Conservation (phyloP, 2,113 vertebrate genomes). For the Silurus glanis region DNA sequence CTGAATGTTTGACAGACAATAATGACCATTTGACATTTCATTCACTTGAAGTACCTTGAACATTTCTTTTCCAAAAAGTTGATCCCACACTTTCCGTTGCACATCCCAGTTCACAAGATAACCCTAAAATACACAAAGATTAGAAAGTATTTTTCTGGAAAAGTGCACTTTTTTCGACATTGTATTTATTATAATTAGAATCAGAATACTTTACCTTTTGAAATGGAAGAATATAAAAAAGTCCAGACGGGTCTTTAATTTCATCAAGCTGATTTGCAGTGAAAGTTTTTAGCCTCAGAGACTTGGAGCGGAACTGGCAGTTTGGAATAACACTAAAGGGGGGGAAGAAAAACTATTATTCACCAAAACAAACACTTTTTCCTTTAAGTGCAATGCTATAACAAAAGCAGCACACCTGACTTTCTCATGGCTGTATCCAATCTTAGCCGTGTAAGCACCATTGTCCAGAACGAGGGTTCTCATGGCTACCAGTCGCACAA, state of each 20-base stretch:
- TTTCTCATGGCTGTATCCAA: constrained; percentile 86
- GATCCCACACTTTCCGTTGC: constrained; percentile 98
- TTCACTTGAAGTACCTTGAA: constrained; percentile 79
- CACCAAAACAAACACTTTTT: not conserved
- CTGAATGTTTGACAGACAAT: not conserved
- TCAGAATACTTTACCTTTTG: constrained; percentile 81
- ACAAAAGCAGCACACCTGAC: constrained; percentile 77
- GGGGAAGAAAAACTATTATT: not conserved
- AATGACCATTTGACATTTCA: not conserved
- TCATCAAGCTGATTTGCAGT: constrained; percentile 97
- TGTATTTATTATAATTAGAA: not conserved
- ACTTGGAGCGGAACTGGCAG: constrained; percentile 96
- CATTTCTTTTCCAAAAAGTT: constrained; percentile 98
- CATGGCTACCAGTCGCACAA: constrained; percentile 67
- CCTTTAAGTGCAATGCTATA: not conserved
- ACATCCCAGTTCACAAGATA: constrained; percentile 99
- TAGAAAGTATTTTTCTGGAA: not conserved
- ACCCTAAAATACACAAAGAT: constrained; percentile 68
- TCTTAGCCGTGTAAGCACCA: constrained; percentile 91
- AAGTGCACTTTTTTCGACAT: too few species aligned
- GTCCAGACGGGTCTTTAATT: constrained; percentile 96
- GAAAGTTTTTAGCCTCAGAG: constrained; percentile 94
- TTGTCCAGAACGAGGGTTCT: constrained; percentile 91
- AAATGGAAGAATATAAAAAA: constrained; percentile 96
- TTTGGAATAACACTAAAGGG: constrained; percentile 89